Conservation (phyloP, 1,140 invertebrate species). For the Hyphantria cunea region DNA sequence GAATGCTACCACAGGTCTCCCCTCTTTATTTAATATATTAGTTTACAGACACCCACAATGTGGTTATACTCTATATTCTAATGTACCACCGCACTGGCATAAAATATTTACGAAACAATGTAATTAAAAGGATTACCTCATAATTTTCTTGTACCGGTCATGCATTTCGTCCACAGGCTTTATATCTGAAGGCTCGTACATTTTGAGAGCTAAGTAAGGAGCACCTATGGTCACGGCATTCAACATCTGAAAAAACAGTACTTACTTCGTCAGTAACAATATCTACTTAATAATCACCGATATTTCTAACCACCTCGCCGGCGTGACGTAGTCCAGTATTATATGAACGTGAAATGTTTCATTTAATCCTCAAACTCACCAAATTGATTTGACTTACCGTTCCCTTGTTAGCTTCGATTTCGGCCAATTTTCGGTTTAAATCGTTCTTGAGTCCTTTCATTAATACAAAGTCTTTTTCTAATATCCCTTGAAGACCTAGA, state of each 20-base stretch:
- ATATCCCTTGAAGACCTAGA: constrained; percentile 60
- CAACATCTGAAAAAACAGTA: constrained; percentile 53
- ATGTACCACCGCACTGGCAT: no score
- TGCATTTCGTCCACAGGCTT: constrained; percentile 40
- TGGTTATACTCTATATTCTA: no score
- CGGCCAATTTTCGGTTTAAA: constrained; percentile 62
- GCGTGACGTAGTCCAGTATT: no score
- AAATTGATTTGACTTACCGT: no score
- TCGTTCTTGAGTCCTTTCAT: constrained; percentile 71
- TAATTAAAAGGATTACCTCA: no score
- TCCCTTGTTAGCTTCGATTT: constrained; percentile 53
- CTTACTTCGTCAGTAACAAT: neutral
- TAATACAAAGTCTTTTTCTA: constrained; percentile 67
- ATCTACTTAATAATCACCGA: neutral
- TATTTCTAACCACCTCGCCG: neutral
- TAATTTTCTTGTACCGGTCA: constrained; percentile 39
- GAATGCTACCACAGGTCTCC: no score
- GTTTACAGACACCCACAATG: no score
- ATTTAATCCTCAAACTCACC: no score
- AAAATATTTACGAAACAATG: no score
- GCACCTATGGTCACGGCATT: constrained; percentile 67
- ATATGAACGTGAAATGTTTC: no score
- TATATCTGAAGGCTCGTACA: constrained; percentile 50
- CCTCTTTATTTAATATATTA: no score
- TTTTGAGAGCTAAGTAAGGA: constrained; percentile 71